phyloP scores from a whole-genome alignment of 2,888 invertebrate genomes.

The Eilema caniola region DNA sequence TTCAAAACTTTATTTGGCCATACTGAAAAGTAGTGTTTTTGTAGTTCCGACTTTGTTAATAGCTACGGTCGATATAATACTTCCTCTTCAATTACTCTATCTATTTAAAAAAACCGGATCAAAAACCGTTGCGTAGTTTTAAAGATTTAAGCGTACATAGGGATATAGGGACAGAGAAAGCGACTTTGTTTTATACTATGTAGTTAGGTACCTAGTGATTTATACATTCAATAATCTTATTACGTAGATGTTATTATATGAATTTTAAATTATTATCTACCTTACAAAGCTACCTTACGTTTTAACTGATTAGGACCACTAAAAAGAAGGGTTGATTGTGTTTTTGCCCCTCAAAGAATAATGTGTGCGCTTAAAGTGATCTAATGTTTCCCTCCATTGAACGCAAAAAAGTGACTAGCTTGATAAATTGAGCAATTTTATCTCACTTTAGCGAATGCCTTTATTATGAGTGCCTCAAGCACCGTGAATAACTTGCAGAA shows the following conservation, averaged over 20 bases:
- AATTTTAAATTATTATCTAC: background rate
- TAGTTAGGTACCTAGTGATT: no score
- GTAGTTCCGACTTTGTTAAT: no score
- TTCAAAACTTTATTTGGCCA: no score
- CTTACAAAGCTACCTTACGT: background rate
- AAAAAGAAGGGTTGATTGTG: conserved; percentile 33
- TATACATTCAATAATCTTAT: no score
- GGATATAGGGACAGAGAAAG: no score
- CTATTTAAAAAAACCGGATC: no score
- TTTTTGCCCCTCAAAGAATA: conserved; percentile 42
- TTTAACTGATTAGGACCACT: conserved; percentile 10
- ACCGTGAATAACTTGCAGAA: conserved; percentile 39
- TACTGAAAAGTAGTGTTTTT: no score
- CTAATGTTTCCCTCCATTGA: conserved; percentile 48
- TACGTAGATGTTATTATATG: background rate
- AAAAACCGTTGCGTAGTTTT: no score
- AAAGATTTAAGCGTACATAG: no score
- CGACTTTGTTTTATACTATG: no score
- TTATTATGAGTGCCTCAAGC: conserved; percentile 28
- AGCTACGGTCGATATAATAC: no score
- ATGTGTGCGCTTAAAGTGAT: conserved; percentile 49
- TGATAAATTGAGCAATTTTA: conserved; percentile 55
- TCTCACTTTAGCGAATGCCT: conserved; percentile 41
- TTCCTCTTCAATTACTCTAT: no score
- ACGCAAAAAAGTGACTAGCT: conserved; percentile 49